Base-by-base conservation (phyloP, 1,140 invertebrate genomes). In the Adoxophyes honmai region DNA sequence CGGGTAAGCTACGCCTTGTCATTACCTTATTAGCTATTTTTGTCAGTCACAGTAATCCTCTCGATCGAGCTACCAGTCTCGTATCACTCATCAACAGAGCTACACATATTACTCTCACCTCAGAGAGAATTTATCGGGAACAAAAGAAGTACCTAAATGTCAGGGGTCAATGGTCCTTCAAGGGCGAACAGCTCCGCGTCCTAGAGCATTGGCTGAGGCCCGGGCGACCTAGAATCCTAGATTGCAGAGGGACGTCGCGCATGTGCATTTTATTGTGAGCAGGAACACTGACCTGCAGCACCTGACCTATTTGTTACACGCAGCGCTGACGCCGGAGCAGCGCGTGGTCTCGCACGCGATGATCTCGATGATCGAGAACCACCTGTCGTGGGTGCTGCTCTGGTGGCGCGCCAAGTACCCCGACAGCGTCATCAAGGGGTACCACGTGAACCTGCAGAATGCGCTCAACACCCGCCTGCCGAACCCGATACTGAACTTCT, bases 361-460 rank as follows among this genome's bases (percentile, higher is more conserved):
- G 90, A 96, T 97, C 75, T 96, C 95, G 16, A 98, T 98, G 96
- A 93, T 98, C 68, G 96, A 98, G 88, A 97, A 98, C 79, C 96
- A 98, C 85, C 92, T 98, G 7, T 93, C 94, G 38, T 98, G 96
- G 96, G 95, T 97, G 64, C 92, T 96, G 38, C 91, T 94, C 73
- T 96, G 94, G 89, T 97, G 96, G 96, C 94, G 95, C 71, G 93
- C 94, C 66, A 97, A 97, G 91, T 95, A 95, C 76, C 93, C 95
- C 2, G 95, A 96, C 68, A 92, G 92, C 68, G 93, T 96, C 55
- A 91, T 96, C 73, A 96, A 96, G 87, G 96, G 95, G 14, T 97
- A 96, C 90, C 96, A 97, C 90, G 91, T 98, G 63, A 97, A 97
- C 80, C 91, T 98, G 57, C 96, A 98, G 81, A 95, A 94, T 76